Evolutionary conservation across 2,888 invertebrate genomes (phyloP).

Genomic region (Strigamia crassipes): DNA sequence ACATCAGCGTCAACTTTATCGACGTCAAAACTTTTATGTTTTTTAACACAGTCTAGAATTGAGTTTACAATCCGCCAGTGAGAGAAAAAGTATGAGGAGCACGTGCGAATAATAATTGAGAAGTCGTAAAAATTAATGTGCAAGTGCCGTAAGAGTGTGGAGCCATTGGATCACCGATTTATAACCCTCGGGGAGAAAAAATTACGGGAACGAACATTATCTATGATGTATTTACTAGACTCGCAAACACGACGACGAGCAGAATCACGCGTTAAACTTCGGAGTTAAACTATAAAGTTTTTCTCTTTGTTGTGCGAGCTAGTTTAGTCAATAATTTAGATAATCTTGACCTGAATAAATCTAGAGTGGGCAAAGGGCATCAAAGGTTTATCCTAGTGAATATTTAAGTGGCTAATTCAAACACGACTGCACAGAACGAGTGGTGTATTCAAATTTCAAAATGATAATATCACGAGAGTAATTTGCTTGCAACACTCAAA

Average conservation of each 20-base stretch:
- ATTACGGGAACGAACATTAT: not conserved
- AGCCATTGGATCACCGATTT: conserved; percentile 1
- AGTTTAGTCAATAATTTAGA: too few species aligned
- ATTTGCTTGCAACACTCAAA: too few species aligned
- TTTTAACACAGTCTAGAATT: conserved; percentile 13
- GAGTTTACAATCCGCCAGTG: conserved; percentile 20
- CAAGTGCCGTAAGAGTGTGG: not conserved
- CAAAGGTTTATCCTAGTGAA: too few species aligned
- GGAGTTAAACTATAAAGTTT: too few species aligned
- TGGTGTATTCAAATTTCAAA: too few species aligned
- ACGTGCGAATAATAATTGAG: conserved; percentile 31
- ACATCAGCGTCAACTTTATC: not conserved
- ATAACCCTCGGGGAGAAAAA: not conserved
- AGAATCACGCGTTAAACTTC: not conserved
- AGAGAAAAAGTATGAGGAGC: not conserved
- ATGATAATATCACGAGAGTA: too few species aligned
- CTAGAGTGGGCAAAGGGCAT: too few species aligned
- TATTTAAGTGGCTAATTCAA: too few species aligned
- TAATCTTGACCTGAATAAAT: too few species aligned
- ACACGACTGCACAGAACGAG: too few species aligned
- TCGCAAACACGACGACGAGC: not conserved
- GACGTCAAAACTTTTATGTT: conserved; percentile 30
- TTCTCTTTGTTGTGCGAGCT: too few species aligned
- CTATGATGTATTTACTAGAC: not conserved
- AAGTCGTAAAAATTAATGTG: conserved; percentile 33